Conservation (phyloP, 2,888 invertebrate genomes). For the Tetranychus piercei region DNA sequence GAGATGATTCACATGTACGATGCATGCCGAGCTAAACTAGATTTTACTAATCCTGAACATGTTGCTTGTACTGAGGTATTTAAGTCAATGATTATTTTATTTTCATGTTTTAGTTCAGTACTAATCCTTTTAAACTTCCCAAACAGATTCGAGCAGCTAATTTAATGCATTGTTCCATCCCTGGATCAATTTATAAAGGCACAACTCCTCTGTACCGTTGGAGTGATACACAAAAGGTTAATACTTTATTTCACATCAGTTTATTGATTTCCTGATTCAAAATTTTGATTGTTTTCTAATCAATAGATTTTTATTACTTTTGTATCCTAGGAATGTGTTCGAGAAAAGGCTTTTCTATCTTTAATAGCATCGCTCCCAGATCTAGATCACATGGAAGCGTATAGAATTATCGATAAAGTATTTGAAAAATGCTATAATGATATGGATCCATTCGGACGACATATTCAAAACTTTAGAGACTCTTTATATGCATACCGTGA, state of each 20-base stretch:
- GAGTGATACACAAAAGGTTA: conserved; percentile 56
- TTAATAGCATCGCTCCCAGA: conserved; percentile 55
- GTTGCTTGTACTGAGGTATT: conserved; percentile 68
- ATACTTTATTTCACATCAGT: conserved; percentile 17
- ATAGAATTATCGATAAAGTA: conserved; percentile 59
- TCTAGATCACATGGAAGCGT: conserved; percentile 50
- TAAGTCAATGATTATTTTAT: neutral
- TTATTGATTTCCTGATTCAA: neutral
- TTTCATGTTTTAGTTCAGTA: conserved; percentile 10
- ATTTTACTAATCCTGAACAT: conserved; percentile 74
- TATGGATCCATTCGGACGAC: conserved; percentile 64
- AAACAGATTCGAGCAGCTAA: conserved; percentile 67
- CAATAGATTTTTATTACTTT: neutral
- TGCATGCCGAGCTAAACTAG: conserved; percentile 65
- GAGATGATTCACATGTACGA: conserved; percentile 96
- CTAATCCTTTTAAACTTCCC: neutral
- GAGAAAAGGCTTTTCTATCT: conserved; percentile 63
- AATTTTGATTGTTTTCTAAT: neutral
- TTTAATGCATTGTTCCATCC: conserved; percentile 71
- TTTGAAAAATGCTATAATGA: conserved; percentile 78
- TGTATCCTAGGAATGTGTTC: conserved; percentile 55
- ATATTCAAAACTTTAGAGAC: conserved; percentile 47
- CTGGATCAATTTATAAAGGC: conserved; percentile 58
- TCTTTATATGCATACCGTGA: conserved; percentile 56
- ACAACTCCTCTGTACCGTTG: conserved; percentile 53